Conservation (phyloP, 2,113 vertebrate species). For the Lanius collurio region DNA sequence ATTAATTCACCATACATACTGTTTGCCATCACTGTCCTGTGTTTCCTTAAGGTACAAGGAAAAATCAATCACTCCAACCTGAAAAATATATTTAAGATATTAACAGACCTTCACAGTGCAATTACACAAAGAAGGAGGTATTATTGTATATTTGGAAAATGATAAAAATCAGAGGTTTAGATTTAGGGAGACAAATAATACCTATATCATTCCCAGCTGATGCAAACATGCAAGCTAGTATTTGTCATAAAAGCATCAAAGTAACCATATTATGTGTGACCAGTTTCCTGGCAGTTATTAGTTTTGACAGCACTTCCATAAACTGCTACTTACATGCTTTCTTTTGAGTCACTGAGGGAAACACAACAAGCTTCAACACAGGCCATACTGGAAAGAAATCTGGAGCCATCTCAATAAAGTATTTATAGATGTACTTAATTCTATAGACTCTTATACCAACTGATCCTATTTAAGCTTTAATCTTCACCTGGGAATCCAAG, state of each 20-base stretch:
- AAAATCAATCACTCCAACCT: conserved; percentile 98
- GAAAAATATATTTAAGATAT: conserved; percentile 25
- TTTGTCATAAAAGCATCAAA: neutral
- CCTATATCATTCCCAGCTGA: neutral
- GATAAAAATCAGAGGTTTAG: neutral
- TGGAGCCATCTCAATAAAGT: neutral
- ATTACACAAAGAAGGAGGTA: neutral
- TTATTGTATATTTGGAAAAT: neutral
- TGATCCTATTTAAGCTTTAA: neutral
- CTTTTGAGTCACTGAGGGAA: neutral
- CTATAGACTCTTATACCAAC: neutral
- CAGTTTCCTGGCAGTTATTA: neutral
- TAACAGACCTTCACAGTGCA: neutral
- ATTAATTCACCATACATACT: conserved; percentile 78
- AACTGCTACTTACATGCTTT: neutral
- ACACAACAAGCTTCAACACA: neutral
- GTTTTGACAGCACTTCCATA: neutral
- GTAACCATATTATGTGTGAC: neutral
- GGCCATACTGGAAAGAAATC: neutral
- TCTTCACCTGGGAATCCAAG: conserved; percentile 91
- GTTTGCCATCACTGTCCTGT: conserved; percentile 80
- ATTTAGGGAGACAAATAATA: neutral
- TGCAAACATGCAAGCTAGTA: neutral
- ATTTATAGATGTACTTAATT: neutral
- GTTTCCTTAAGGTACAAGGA: conserved; percentile 94